Evolutionary conservation across 2,888 invertebrate genomes (phyloP).

Genomic region (Platynereis dumerilii): DNA sequence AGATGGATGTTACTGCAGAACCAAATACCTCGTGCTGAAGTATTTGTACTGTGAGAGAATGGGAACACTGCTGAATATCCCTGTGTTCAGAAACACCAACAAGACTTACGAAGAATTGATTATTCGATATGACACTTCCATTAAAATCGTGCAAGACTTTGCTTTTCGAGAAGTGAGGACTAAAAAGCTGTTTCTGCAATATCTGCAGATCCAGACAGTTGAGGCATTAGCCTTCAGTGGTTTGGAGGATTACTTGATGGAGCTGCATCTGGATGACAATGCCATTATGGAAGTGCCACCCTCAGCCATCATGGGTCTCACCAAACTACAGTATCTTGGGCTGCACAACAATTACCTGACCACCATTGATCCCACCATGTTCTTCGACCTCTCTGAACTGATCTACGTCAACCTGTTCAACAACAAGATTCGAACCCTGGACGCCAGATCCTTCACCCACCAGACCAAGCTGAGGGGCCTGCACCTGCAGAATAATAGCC

Average conservation of each 20-base stretch:
- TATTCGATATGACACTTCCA: not conserved
- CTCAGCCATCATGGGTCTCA: not conserved
- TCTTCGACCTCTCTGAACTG: not conserved
- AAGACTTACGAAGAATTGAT: constrained; percentile 5
- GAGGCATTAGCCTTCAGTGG: not conserved
- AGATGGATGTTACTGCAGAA: not conserved
- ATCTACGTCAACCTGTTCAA: constrained; percentile 2
- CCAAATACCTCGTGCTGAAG: not conserved
- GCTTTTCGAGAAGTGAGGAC: not conserved
- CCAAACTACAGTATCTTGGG: constrained; percentile 3
- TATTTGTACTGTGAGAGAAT: not conserved
- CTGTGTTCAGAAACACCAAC: not conserved
- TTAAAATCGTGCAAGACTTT: not conserved
- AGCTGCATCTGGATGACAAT: constrained; percentile 6
- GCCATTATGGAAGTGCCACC: not conserved
- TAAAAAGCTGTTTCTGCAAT: not conserved
- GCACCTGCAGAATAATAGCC: not conserved
- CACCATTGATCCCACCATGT: not conserved
- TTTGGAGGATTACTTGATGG: not conserved
- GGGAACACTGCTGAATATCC: not conserved
- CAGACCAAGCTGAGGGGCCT: constrained; percentile 1
- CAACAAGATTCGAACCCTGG: not conserved
- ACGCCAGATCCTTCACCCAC: not conserved
- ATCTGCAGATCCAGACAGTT: not conserved
- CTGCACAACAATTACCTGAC: constrained; percentile 2